phyloP scores from a whole-genome alignment of 2,113 vertebrate genomes.

The Ptilorrhoa leucosticta region DNA sequence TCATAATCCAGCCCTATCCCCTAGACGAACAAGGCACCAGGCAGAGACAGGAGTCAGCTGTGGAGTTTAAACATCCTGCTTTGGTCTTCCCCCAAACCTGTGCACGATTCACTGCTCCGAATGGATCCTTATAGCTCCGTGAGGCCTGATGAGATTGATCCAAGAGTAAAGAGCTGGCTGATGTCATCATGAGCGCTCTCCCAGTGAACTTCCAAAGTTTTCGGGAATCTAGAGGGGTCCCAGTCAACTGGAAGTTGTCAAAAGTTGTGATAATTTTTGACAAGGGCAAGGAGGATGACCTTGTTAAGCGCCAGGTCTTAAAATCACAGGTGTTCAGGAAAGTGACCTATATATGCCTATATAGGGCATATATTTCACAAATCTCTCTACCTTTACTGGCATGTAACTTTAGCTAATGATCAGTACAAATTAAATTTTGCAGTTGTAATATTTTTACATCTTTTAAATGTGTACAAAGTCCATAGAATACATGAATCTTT shows the following conservation, averaged over 20 bases:
- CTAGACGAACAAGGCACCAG: background rate
- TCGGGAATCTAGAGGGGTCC: background rate
- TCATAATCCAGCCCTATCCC: accelerated
- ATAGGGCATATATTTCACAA: background rate
- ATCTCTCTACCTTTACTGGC: background rate
- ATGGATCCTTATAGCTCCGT: background rate
- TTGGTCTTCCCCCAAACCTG: background rate
- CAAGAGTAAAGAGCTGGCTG: background rate
- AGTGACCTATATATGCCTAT: background rate
- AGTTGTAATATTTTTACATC: background rate
- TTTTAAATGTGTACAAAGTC: background rate
- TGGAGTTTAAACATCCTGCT: background rate
- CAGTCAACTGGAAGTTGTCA: background rate
- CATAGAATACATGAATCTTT: accelerated
- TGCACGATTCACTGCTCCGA: background rate
- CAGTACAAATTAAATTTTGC: background rate
- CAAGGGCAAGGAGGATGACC: background rate
- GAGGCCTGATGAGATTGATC: background rate
- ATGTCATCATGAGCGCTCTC: background rate
- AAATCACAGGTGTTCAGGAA: background rate
- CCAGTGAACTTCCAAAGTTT: background rate
- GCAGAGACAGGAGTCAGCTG: background rate
- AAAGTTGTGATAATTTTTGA: background rate
- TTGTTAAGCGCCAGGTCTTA: background rate
- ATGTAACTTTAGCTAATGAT: background rate